Evolutionary conservation across 2,113 vertebrate genomes (phyloP), one percentile per base, ranked within the genome.

Genomic region (Seriola aureovittata): DNA sequence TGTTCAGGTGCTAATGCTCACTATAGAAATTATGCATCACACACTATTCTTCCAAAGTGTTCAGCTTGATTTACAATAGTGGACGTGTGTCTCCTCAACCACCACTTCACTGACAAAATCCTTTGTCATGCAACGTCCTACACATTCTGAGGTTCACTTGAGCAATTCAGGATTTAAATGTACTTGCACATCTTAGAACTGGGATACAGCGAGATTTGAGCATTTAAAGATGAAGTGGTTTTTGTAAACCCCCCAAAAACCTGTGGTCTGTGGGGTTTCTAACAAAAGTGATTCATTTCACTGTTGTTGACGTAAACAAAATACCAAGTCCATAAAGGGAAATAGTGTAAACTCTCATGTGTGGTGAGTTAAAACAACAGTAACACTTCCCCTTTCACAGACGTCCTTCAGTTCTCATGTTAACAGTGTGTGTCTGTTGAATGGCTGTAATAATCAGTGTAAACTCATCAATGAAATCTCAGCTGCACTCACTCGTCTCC

Each of bases 401-500:
- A 32, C 1, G 5, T 16, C 17, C 14, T 3, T 21, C 17, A n/a
- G 1, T 32, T 25, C 23, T 17, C 1, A 25, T 58, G 10, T 16
- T 19, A 40, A 17, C 52, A 58, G 19, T 64, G 1, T 3, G 1
- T 0, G 10, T 32, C 10, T 19, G 38, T 6, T 4, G 19, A 25
- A 4, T 8, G 3, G 17, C 34, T 11, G 5, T 21, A 3, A 10
- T 38, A 36, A 16, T 16, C 25, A 40, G 8, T 1, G 36, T 48
- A 34, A 65, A 11, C 0, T 9, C 10, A 19, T 34, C 19, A 21
- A 0, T 17, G 14, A 85, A 57, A 21, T 36, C 9, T 75, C 14
- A 32, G 74, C 29, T 65, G 6, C 0, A 96, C 98, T 98, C 91
- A 99, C 98, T 99, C 98, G 59, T 99, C 98, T 95, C 98, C 97